A percentile compares a stretch with the other conserved stretches of the same genome.
These are phyloP conservation scores for Panonychus citri DNA, from an alignment of 1,140 invertebrate species.

Conservation along the genomic window DNA sequence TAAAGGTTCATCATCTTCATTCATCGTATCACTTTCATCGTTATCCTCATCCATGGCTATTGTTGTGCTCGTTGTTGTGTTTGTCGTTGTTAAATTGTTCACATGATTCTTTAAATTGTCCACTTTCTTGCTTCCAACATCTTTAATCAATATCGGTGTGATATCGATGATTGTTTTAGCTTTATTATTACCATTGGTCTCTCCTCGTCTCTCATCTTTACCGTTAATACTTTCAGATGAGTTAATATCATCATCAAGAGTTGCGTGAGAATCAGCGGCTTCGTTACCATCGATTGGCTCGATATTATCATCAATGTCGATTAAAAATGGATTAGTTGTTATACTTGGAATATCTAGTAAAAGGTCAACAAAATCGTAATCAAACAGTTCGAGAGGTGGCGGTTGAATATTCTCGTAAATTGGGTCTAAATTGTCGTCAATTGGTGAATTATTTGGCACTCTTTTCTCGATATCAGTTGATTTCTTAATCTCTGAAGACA, in stretches of 20 bases:
- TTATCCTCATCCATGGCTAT: background rate
- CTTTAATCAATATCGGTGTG: background rate
- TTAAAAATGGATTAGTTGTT: too few relatives aligned
- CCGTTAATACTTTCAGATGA: background rate
- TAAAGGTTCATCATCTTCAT: background rate
- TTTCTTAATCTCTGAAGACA: too few relatives aligned
- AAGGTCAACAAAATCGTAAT: too few relatives aligned
- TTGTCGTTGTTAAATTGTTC: background rate
- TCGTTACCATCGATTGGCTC: background rate
- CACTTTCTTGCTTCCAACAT: background rate
- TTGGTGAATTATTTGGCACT: too few relatives aligned
- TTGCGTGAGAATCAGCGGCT: background rate
- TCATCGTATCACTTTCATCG: background rate
- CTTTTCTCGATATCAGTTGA: too few relatives aligned
- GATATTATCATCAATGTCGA: too few relatives aligned
- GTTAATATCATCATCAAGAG: background rate
- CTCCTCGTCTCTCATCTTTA: background rate
- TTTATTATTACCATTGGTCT: background rate
- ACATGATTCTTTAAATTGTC: background rate
- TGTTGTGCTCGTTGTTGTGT: background rate
- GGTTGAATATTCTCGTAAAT: too few relatives aligned
- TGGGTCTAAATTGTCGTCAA: too few relatives aligned
- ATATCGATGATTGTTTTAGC: background rate
- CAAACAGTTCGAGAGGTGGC: too few relatives aligned
- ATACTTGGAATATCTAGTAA: too few relatives aligned